Evolutionary conservation across 2,113 vertebrate species (phyloP).

Genomic region (Sardina pilchardus): DNA sequence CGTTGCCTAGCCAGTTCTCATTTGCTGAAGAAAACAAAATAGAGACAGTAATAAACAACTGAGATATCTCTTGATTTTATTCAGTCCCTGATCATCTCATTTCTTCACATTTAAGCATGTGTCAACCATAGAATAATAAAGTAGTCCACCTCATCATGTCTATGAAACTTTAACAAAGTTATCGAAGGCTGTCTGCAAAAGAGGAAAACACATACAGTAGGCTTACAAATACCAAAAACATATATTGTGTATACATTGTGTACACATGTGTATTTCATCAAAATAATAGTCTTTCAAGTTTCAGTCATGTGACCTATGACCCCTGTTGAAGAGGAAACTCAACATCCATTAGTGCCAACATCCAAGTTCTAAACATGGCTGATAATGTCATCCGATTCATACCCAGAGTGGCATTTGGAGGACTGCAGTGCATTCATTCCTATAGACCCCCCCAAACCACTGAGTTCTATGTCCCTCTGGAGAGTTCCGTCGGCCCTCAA

Average conservation of each 20-base stretch:
- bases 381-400: not conserved
- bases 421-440: not conserved
- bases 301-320: not conserved
- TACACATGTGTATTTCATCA: not conserved
- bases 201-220: not conserved
- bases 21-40: not conserved
- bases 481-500: conserved; percentile 68
- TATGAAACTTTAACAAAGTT: not conserved
- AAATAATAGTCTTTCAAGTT: not conserved
- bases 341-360: not conserved
- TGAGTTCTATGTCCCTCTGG: conserved; percentile 55
- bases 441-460: not conserved
- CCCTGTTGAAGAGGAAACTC: not conserved
- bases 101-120: not conserved
- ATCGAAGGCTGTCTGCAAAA: not conserved
- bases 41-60: too few relatives aligned
- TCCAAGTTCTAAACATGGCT: not conserved
- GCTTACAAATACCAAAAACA: not conserved
- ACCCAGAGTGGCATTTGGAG: not conserved
- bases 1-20: not conserved
- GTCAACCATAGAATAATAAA: not conserved
- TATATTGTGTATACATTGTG: not conserved
- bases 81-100: not conserved
- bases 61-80: not conserved
- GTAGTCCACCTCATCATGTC: not conserved